Evolutionary conservation across 2,888 invertebrate species (phyloP).

Genomic region (Pachycephus smyrnensis): DNA sequence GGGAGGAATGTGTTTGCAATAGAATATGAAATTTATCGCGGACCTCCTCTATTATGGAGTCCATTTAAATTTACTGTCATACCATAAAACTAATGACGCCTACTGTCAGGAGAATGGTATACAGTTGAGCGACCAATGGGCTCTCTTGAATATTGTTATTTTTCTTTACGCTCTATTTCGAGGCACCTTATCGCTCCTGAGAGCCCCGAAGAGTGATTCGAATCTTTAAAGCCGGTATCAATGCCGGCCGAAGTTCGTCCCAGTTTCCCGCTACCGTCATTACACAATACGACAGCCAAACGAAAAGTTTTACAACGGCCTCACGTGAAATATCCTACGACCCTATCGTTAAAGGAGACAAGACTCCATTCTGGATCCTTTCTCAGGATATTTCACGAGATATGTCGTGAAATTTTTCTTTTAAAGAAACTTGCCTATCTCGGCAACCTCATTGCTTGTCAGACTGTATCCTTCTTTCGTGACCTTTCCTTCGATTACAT

Average conservation of each 20-base stretch:
- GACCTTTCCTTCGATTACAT: background rate
- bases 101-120: conserved; percentile 26
- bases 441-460: background rate
- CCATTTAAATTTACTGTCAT: conserved; percentile 51
- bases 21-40: conserved; percentile 58
- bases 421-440: background rate
- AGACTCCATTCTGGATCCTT: background rate
- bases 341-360: background rate
- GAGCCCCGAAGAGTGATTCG: conserved; percentile 22
- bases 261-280: conserved; percentile 26
- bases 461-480: background rate
- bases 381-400: background rate
- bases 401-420: background rate
- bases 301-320: conserved; percentile 33
- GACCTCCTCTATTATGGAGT: conserved; percentile 44
- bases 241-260: conserved; percentile 36
- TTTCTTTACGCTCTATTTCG: conserved; percentile 25
- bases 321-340: background rate
- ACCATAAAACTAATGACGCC: conserved; percentile 55
- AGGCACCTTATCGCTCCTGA: background rate
- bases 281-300: conserved; percentile 28
- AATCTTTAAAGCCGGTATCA: conserved; percentile 30
- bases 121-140: conserved; percentile 30
- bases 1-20: conserved; percentile 41
- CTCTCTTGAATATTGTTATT: conserved; percentile 40